phyloP scores from a whole-genome alignment of 2,113 vertebrate species.

The Atrichornis clamosus region DNA sequence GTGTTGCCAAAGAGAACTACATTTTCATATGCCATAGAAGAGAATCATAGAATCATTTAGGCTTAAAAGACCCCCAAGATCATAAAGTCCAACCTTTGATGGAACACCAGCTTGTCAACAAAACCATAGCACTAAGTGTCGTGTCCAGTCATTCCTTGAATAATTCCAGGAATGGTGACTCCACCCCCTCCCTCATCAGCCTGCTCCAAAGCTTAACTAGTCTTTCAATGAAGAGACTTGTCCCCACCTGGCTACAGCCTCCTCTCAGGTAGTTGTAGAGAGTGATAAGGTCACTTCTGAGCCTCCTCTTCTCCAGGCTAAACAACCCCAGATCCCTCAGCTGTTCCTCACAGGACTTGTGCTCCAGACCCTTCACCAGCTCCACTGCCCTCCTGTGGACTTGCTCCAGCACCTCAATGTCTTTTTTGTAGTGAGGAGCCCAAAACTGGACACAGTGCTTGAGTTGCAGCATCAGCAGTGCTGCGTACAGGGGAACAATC shows the following conservation, averaged over 20 bases:
- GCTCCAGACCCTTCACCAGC: not conserved
- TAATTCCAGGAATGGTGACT: not conserved
- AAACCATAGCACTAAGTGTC: not conserved
- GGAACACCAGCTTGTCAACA: not conserved
- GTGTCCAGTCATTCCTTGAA: not conserved
- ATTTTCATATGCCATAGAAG: not conserved
- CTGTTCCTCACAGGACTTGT: rapidly evolving
- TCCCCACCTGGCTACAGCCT: not conserved
- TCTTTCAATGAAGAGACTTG: not conserved
- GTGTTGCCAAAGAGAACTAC: not conserved
- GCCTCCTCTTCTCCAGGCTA: not conserved
- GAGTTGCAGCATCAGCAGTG: too few species aligned
- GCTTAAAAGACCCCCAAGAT: not conserved
- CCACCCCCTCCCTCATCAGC: not conserved
- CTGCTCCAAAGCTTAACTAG: not conserved
- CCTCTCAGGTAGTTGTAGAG: not conserved
- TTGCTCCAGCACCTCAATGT: not conserved
- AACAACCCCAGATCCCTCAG: not conserved
- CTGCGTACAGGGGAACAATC: not conserved
- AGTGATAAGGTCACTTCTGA: rapidly evolving
- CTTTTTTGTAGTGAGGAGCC: not conserved
- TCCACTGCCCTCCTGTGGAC: not conserved
- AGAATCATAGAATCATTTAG: not conserved
- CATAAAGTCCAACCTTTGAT: not conserved
- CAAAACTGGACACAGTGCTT: not conserved